These are phyloP conservation scores for Athalia cordata DNA, from an alignment of 2,888 invertebrate genomes.

Conservation along the genomic window DNA sequence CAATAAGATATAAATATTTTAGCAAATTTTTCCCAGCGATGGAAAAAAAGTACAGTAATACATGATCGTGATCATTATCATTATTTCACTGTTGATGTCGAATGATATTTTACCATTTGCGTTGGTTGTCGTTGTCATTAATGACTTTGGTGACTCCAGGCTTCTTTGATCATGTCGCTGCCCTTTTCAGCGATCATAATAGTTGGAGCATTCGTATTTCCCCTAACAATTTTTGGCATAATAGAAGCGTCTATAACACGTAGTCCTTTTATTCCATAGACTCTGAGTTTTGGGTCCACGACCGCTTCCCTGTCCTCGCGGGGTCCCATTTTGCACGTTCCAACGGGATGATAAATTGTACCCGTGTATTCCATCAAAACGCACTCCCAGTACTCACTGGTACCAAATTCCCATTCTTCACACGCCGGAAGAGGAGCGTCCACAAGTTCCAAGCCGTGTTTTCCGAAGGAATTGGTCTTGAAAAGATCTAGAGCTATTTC, in stretches of 20 bases:
- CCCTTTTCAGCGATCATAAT: conserved; percentile 77
- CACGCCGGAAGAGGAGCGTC: conserved; percentile 79
- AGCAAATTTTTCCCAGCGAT: too few relatives aligned
- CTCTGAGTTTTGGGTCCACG: conserved; percentile 79
- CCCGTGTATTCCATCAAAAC: conserved; percentile 80
- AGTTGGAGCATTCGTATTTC: conserved; percentile 75
- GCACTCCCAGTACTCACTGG: conserved; percentile 82
- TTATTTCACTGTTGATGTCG: too few relatives aligned
- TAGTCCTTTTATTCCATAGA: conserved; percentile 79
- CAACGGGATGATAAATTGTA: conserved; percentile 83
- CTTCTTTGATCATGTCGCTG: conserved; percentile 72
- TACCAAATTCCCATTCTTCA: conserved; percentile 76
- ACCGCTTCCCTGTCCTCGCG: conserved; percentile 78
- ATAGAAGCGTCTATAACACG: conserved; percentile 82
- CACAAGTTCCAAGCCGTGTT: conserved; percentile 77
- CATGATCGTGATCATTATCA: too few relatives aligned
- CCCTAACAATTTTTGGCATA: conserved; percentile 79
- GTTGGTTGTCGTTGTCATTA: conserved; percentile 33
- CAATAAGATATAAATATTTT: too few relatives aligned
- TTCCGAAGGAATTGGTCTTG: conserved; percentile 77
- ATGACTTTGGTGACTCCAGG: conserved; percentile 55
- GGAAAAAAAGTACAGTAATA: too few relatives aligned
- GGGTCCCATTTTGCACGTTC: conserved; percentile 84
- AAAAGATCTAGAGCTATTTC: conserved; percentile 78
- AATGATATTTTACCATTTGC: conserved; percentile 48